Conservation (phyloP, 1,140 invertebrate genomes). For the Ephestia elutella region DNA sequence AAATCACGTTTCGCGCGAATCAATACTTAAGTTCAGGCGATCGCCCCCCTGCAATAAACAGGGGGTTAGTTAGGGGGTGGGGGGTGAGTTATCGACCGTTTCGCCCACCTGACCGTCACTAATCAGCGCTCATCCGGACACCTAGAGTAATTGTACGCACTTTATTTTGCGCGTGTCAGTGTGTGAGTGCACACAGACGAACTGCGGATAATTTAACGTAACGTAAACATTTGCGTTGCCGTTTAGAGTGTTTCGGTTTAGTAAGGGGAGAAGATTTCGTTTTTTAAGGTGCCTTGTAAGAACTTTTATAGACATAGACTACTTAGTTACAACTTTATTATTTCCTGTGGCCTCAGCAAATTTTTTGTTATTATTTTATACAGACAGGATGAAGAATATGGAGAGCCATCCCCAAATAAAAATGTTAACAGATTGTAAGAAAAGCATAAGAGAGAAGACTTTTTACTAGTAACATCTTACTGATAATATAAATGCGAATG, state of each 20-base stretch:
- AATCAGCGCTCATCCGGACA: conserved; percentile 70
- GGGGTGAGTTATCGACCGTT: conserved; percentile 50
- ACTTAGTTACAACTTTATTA: too few species aligned
- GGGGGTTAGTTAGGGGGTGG: conserved; percentile 47
- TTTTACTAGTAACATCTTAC: too few species aligned
- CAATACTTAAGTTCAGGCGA: conserved; percentile 73
- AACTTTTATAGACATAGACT: too few species aligned
- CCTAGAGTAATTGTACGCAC: conserved; percentile 60
- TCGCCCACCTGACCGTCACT: conserved; percentile 69
- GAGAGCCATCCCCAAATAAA: too few species aligned
- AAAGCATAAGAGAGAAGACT: too few species aligned
- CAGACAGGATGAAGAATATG: too few species aligned
- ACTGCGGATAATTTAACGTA: conserved; percentile 4
- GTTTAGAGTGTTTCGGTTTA: not conserved
- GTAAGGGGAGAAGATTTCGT: not conserved
- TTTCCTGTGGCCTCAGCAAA: too few species aligned
- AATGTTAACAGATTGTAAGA: too few species aligned
- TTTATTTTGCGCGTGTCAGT: conserved; percentile 37
- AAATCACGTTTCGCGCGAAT: conserved; percentile 74
- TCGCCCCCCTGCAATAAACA: conserved; percentile 65
- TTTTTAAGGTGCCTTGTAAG: not conserved
- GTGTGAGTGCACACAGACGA: conserved; percentile 6
- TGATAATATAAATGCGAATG: too few species aligned
- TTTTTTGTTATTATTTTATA: too few species aligned
- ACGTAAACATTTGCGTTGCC: conserved; percentile 4